Conservation (phyloP, 2,888 invertebrate species). For the Cynaeus angustus region DNA sequence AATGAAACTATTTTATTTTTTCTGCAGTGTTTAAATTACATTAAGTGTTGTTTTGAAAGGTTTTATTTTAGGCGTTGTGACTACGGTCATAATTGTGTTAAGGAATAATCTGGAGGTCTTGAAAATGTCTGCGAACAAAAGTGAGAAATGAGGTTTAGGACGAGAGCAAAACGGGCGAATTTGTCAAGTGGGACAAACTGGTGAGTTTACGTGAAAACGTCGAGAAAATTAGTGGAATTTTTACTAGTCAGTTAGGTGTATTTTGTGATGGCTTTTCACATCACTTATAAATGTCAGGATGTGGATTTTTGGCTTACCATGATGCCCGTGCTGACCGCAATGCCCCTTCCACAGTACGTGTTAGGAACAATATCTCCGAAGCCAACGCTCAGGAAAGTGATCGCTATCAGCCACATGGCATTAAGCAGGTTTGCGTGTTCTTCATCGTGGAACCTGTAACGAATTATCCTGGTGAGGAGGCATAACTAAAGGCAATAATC, state of each 20-base stretch:
- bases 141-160: constrained; percentile 17
- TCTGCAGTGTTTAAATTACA: not conserved
- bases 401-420: constrained; percentile 99
- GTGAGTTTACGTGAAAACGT: constrained; percentile 18
- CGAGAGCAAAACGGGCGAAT: constrained; percentile 15
- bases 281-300: not conserved
- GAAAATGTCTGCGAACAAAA: no score
- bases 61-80: not conserved
- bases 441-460: constrained; percentile 95
- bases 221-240: constrained; percentile 20
- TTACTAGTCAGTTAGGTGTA: not conserved
- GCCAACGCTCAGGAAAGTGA: constrained; percentile 99
- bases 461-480: constrained; percentile 43
- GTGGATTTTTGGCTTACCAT: constrained; percentile 85
- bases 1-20: constrained; percentile 5
- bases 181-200: constrained; percentile 9
- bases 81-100: not conserved
- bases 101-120: no score
- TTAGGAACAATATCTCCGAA: constrained; percentile 99
- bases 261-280: constrained; percentile 5
- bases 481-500: constrained; percentile 31
- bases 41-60: not conserved
- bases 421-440: constrained; percentile 99
- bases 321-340: constrained; percentile 99
- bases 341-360: constrained; percentile 99